Evolutionary conservation across 2,797 vertebrate genomes (phyloP).

Genomic region (Sebastes melanostomus): DNA sequence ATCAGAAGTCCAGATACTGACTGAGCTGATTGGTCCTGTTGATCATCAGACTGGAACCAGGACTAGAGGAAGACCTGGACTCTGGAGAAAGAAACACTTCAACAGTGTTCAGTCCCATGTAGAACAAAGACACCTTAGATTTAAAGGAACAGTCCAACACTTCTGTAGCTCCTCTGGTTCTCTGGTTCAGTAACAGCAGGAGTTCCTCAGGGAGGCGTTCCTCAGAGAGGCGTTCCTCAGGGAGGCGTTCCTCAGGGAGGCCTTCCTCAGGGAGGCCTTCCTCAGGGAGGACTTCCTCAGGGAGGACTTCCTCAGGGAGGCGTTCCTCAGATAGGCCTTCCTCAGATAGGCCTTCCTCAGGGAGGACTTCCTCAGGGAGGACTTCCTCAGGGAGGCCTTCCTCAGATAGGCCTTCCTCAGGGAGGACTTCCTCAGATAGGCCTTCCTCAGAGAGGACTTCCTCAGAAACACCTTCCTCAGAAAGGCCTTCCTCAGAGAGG

Average conservation of each 20-base stretch:
- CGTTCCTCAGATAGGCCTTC: neutral
- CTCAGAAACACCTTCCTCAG: neutral
- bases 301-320: neutral
- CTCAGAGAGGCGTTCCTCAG: no score
- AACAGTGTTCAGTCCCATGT: constrained; percentile 61
- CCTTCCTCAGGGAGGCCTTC: neutral
- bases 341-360: neutral
- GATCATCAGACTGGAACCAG: neutral
- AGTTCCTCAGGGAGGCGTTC: neutral
- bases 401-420: no score
- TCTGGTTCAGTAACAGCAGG: constrained; percentile 5
- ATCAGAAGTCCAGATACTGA: constrained; percentile 18
- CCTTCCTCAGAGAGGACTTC: neutral
- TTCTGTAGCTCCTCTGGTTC: constrained; percentile 20
- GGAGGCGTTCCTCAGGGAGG: neutral
- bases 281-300: neutral
- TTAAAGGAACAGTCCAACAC: constrained; percentile 31
- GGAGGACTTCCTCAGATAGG: neutral
- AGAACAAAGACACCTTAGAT: constrained; percentile 45
- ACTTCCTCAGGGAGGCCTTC: neutral
- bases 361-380: neutral
- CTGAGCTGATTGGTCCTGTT: neutral
- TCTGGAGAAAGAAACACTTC: neutral
- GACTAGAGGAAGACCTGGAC: constrained; percentile 13
- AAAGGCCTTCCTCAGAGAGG: neutral